These are phyloP conservation scores for Scalopus aquaticus DNA, from an alignment of 2,113 vertebrate species.

Conservation along the genomic window DNA sequence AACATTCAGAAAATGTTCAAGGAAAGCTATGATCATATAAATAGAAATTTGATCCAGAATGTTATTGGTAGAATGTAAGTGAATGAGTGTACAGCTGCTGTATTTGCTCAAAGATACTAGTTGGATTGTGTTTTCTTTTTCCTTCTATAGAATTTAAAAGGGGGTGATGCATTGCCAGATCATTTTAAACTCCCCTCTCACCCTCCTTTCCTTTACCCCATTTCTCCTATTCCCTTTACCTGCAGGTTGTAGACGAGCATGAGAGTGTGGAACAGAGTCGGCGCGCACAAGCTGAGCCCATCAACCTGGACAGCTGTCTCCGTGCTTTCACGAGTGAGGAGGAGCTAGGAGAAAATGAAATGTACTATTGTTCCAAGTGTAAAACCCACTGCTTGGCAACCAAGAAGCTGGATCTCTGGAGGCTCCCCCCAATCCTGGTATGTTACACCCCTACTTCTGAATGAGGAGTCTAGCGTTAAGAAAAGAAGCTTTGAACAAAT, in stretches of 20 bases:
- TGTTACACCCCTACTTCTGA: not conserved
- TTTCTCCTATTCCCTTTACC: not conserved
- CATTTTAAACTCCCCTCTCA: not conserved
- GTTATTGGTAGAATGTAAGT: not conserved
- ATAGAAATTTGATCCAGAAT: constrained; percentile 10
- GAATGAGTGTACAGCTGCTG: not conserved
- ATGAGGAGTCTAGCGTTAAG: not conserved
- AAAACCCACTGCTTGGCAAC: constrained; percentile 96
- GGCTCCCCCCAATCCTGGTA: constrained; percentile 97
- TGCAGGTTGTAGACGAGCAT: constrained; percentile 96
- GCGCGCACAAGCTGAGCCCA: constrained; percentile 95
- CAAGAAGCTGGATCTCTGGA: constrained; percentile 99
- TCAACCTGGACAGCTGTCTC: constrained; percentile 97
- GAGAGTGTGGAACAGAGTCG: constrained; percentile 96
- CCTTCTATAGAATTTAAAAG: not conserved
- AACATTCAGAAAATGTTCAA: constrained; percentile 27
- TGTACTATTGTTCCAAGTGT: constrained; percentile 99
- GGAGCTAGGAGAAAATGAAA: constrained; percentile 97
- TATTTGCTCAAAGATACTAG: constrained; percentile 16
- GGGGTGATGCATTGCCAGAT: not conserved
- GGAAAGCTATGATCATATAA: not conserved
- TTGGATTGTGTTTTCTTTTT: not conserved
- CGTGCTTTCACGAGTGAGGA: constrained; percentile 98
- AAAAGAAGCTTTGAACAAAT: not conserved
- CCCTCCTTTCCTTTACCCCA: not conserved